A percentile compares a stretch with the other conserved stretches of the same genome.
Conservation (phyloP, 2,797 vertebrate species). For the Discoglossus pictus region DNA sequence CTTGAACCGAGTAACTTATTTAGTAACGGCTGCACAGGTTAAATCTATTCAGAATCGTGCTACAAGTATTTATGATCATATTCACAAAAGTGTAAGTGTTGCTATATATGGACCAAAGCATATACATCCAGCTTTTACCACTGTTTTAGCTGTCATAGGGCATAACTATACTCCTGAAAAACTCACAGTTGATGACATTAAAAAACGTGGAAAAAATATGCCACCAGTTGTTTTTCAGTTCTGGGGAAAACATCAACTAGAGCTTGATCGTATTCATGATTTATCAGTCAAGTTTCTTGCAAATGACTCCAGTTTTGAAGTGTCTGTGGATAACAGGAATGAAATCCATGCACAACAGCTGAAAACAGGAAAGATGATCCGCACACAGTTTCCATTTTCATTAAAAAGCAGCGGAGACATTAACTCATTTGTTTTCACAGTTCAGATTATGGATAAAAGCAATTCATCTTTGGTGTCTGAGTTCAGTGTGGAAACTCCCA, state of each 20-base stretch:
- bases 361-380: constrained; percentile 78
- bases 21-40: constrained; percentile 80
- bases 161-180: constrained; percentile 85
- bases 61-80: constrained; percentile 88
- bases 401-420: constrained; percentile 71
- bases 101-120: constrained; percentile 92
- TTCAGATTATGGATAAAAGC: constrained; percentile 73
- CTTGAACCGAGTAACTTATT: constrained; percentile 81
- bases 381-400: constrained; percentile 80
- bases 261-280: constrained; percentile 77
- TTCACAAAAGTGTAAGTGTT: constrained; percentile 80
- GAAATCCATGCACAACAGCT: constrained; percentile 79
- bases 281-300: constrained; percentile 73
- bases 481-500: constrained; percentile 82
- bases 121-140: constrained; percentile 91
- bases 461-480: constrained; percentile 60
- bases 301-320: constrained; percentile 76
- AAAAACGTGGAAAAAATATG: constrained; percentile 75
- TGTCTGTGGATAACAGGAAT: constrained; percentile 74
- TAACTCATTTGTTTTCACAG: constrained; percentile 76
- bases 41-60: constrained; percentile 76
- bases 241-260: constrained; percentile 87
- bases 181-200: constrained; percentile 82
- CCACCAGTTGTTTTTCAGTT: constrained; percentile 90
- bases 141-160: constrained; percentile 81